Evolutionary conservation across 2,113 vertebrate genomes (phyloP).

Genomic region (Neogale vison): DNA sequence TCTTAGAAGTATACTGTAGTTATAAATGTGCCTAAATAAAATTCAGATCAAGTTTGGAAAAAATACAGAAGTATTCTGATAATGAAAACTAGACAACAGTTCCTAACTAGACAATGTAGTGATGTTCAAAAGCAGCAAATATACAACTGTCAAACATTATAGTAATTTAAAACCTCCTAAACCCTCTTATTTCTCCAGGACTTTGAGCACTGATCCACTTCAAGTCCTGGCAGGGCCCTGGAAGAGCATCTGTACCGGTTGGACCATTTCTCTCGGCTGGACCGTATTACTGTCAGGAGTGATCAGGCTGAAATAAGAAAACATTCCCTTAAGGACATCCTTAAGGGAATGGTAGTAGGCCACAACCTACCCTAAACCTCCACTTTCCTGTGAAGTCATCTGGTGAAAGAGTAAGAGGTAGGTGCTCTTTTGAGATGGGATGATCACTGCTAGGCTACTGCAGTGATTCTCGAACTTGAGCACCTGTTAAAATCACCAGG

Average conservation of each 20-base stretch:
- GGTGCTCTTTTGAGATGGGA: not conserved
- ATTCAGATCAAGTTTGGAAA: not conserved
- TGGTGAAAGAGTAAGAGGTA: not conserved
- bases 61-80: not conserved
- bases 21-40: not conserved
- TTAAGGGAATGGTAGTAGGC: not conserved
- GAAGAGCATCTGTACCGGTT: not conserved
- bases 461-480: not conserved
- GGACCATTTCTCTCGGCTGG: not conserved
- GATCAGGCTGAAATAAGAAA: not conserved
- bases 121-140: not conserved
- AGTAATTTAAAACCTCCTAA: not conserved
- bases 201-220: not conserved
- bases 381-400: not conserved
- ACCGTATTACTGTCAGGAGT: not conserved
- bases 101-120: not conserved
- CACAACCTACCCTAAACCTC: not conserved
- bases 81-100: constrained; percentile 12
- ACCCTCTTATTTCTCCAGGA: not conserved
- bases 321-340: not conserved
- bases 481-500: not conserved
- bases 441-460: not conserved
- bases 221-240: not conserved
- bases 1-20: not conserved
- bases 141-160: not conserved